Evolutionary conservation across 2,113 vertebrate species (phyloP).

Genomic region (Porphyrio hochstetteri): DNA sequence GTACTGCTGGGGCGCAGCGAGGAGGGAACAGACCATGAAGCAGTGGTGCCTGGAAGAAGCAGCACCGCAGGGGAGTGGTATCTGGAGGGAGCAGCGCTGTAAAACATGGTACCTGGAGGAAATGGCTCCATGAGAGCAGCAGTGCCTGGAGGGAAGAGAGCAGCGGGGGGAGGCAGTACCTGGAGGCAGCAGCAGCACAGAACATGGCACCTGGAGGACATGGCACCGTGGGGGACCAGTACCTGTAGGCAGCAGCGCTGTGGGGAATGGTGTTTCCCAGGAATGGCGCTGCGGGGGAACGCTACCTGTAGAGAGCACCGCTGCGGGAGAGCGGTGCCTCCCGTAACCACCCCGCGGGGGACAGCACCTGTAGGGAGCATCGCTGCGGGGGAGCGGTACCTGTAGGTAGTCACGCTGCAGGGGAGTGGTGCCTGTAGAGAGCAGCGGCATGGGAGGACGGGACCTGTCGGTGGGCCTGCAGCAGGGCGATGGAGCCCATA

Average conservation of each 20-base stretch:
- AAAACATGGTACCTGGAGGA: conserved; percentile 37
- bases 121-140: not conserved
- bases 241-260: not conserved
- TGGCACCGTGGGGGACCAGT: not conserved
- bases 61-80: not conserved
- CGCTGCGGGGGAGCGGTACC: not conserved
- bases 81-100: not conserved
- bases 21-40: not conserved
- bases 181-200: not conserved
- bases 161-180: not conserved
- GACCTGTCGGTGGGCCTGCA: fast-evolving
- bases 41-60: not conserved
- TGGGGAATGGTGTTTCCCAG: not conserved
- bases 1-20: not conserved
- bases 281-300: not conserved
- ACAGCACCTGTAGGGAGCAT: not conserved
- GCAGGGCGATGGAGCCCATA: not conserved
- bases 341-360: fast-evolving
- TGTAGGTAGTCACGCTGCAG: not conserved
- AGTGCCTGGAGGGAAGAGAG: conserved; percentile 3
- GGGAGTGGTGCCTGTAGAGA: not conserved
- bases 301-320: not conserved
- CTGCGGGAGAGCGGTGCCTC: not conserved
- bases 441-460: not conserved
- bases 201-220: conserved; percentile 11